These are phyloP conservation scores for Nettapus auritus DNA, from an alignment of 2,113 vertebrate genomes.

Conservation along the genomic window DNA sequence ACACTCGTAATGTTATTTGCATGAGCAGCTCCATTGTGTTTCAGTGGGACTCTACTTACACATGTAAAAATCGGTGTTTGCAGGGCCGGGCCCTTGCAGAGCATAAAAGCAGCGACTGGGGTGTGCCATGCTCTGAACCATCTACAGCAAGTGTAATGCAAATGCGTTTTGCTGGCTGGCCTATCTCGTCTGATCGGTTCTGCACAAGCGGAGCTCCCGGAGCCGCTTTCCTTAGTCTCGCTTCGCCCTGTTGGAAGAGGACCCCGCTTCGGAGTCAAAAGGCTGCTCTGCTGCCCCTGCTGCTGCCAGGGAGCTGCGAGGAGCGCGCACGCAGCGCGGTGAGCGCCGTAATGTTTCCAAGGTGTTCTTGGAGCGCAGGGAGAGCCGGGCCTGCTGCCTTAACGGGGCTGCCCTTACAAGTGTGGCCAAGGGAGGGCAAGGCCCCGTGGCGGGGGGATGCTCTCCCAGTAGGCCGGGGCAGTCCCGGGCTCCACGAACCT, in stretches of 20 bases:
- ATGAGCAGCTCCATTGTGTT: constrained; percentile 59
- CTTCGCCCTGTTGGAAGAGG: background rate
- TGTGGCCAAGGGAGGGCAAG: background rate
- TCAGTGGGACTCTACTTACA: constrained; percentile 50
- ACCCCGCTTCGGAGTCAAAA: background rate
- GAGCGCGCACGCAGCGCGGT: background rate
- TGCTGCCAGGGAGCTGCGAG: background rate
- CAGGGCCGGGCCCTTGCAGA: constrained; percentile 33
- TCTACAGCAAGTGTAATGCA: constrained; percentile 24
- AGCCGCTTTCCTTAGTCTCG: background rate
- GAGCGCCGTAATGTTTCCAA: constrained; percentile 42
- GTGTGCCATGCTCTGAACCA: constrained; percentile 43
- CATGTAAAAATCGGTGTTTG: constrained; percentile 55
- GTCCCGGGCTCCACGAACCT: background rate
- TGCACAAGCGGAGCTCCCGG: background rate
- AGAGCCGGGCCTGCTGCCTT: constrained; percentile 19
- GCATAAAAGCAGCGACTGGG: background rate
- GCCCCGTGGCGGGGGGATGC: background rate
- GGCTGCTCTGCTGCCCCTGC: background rate
- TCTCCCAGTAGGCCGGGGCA: background rate
- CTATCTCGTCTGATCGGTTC: constrained; percentile 3
- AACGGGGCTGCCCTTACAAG: background rate
- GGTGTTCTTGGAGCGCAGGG: constrained; percentile 31
- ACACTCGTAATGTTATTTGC: constrained; percentile 41
- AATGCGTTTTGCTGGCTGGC: background rate